Base-by-base conservation (phyloP, 2,113 vertebrate species). In the Oncorhynchus kisutch region DNA sequence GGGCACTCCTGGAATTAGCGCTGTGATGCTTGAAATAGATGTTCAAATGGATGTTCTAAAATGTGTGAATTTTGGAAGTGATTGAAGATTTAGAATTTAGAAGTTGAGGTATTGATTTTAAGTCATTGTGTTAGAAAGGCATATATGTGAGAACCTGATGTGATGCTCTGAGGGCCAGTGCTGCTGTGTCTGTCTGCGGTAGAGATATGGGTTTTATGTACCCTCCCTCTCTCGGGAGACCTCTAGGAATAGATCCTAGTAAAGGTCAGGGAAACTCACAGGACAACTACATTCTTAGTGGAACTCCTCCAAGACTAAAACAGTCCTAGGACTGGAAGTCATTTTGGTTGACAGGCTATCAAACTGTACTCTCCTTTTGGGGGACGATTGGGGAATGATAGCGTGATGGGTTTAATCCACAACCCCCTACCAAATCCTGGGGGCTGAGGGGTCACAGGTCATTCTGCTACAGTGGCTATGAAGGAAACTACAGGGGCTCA, bases 381-480 rank as follows among this genome's bases (percentile, higher is more conserved):
- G 51, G 51, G 12, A 59, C 0, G 7, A 18, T 45, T 45, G 39
- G 39, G 48, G 51, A 68, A 49, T 22, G 5, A 71, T 51, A 45
- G 78, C 77, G 73, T 71, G 5, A 67, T 74, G 77, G 25, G 16
- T 54, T 34, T 29, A 14, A 14, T 64, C 39, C 3, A 54, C 11
- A 39, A 27, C 71, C 12, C 67, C 13, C 71, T 60, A 57, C 66
- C 25, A 16, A 27, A 27, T 62, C 67, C 71, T 72, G 20, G 12
- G 13, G 29, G 24, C 67, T 49, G 14, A 64, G 67, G 66, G 9
- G 39, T 3, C 75, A 78, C 22, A 78, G 74, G 76, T 73, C 67
- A 71, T 78, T 80, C 67, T 80, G 54, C 83, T 81, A 73, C 72
- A 68, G 34, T 78, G 3, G 45, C 34, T 80, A n/a, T 62, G 59